Percentiles rank a stretch among this genome's conserved stretches.
Evolutionary conservation across 1,140 invertebrate genomes (phyloP).

Genomic region (Holotrichia oblita): DNA sequence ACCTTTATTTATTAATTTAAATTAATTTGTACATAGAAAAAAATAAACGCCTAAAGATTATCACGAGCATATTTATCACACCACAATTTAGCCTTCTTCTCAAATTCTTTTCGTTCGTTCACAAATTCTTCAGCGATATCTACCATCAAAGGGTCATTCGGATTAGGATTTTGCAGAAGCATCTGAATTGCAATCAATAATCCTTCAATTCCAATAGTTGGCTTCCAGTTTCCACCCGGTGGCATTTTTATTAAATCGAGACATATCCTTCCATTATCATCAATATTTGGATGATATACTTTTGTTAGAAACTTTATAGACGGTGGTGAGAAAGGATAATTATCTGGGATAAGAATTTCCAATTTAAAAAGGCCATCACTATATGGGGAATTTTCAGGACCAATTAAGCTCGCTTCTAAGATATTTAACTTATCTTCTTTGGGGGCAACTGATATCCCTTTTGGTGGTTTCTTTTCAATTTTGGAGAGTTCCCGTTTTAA

Average conservation of each 20-base stretch:
- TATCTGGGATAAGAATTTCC: conserved; percentile 75
- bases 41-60: conserved; percentile 15
- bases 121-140: conserved; percentile 82
- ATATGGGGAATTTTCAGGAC: conserved; percentile 75
- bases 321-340: conserved; percentile 87
- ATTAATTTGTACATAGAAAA: conserved; percentile 32
- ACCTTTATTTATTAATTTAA: conserved; percentile 27
- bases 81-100: conserved; percentile 67
- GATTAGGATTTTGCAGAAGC: conserved; percentile 80
- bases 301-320: conserved; percentile 80
- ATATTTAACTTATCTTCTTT: conserved; percentile 62
- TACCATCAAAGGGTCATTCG: conserved; percentile 84
- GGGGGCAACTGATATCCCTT: conserved; percentile 69
- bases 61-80: conserved; percentile 66
- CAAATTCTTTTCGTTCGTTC: conserved; percentile 63
- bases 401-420: conserved; percentile 64
- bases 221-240: conserved; percentile 81
- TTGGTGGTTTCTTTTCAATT: conserved; percentile 65
- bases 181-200: conserved; percentile 78
- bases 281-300: conserved; percentile 92
- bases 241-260: conserved; percentile 85
- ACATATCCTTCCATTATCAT: conserved; percentile 84
- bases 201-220: conserved; percentile 76
- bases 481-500: conserved; percentile 69
- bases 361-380: conserved; percentile 79